phyloP scores from a whole-genome alignment of 2,888 invertebrate genomes.

The Trichogramma evanescens region DNA sequence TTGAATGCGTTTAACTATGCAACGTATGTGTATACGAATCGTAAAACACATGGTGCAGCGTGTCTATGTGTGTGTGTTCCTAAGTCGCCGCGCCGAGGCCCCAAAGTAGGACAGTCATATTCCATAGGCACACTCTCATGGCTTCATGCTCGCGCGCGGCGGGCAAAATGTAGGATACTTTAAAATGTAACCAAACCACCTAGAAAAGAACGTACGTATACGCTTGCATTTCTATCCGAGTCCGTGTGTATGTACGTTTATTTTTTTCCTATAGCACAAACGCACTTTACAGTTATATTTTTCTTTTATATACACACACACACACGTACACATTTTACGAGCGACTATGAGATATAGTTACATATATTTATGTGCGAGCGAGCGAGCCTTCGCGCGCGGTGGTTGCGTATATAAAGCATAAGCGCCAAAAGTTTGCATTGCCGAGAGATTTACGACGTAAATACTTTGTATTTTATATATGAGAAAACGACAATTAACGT shows the following conservation, averaged over 20 bases:
- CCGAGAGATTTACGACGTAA: too few species aligned
- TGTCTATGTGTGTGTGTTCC: too few species aligned
- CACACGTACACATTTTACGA: too few species aligned
- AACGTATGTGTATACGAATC: conserved; percentile 6
- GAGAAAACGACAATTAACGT: too few species aligned
- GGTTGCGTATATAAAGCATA: too few species aligned
- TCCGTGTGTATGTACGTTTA: neutral
- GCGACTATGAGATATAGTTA: too few species aligned
- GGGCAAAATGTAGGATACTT: conserved; percentile 16
- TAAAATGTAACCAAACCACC: conserved; percentile 20
- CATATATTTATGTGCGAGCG: too few species aligned
- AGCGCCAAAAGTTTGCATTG: too few species aligned
- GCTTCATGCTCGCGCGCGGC: neutral
- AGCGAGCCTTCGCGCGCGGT: too few species aligned
- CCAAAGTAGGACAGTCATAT: conserved; percentile 11
- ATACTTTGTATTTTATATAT: too few species aligned
- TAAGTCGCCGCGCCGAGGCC: too few species aligned
- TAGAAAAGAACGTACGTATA: conserved; percentile 11
- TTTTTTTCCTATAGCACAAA: conserved; percentile 7
- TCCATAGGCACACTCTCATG: neutral
- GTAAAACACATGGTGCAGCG: conserved; percentile 9
- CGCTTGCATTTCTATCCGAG: too few species aligned
- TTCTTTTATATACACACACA: neutral
- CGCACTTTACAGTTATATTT: conserved; percentile 15
- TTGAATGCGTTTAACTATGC: neutral